Base-by-base conservation (phyloP, 2,888 invertebrate genomes). In the Tryphoninae sp. region DNA sequence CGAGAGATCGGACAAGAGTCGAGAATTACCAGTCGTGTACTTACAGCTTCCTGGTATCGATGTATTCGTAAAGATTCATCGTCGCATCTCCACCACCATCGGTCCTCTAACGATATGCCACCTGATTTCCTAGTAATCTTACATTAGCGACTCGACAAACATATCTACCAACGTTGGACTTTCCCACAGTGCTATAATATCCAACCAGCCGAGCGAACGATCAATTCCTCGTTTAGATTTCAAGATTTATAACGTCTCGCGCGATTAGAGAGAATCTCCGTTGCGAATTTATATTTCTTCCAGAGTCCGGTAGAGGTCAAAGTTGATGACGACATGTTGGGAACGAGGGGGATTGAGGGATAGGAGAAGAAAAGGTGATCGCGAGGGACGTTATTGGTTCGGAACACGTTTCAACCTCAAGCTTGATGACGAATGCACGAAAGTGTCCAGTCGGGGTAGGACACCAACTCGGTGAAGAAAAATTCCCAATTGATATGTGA, bases 401-500 rank as follows among this genome's bases (percentile, higher is more conserved):
- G 59, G 33, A 51, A n/a, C 65, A 45, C 68, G 61, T 26, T 55
- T 59, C 62, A 64, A 68, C 19, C 51, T 59, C 33, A 59, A 23
- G 49, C 49, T 19, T 7, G 45, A n/a, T 16, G 49, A 19, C 49
- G 59, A 22, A 33, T 33, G 3, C 33, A 33, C 33, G 6, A 33
- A 33, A 33, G 33, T 6, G 33, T 19, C 33, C 61, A 59, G 42
- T 19, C 26, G 23, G 53, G 49, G 65, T 40, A 26, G 23, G 58
- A 23, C 42, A 77, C 51, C 45, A 53, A 64, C 11, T 40, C 72
- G 13, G 2, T 2, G 8, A 19, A 55, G 87, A 87, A 89, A 53
- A 77, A 69, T 64, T 77, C 59, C 86, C 88, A 90, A 91, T 91
- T 91, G 90, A 91, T 91, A 91, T 91, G 91, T 90, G 88, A 87